phyloP scores from a whole-genome alignment of 2,797 vertebrate genomes.

The Loriculus beryllinus region DNA sequence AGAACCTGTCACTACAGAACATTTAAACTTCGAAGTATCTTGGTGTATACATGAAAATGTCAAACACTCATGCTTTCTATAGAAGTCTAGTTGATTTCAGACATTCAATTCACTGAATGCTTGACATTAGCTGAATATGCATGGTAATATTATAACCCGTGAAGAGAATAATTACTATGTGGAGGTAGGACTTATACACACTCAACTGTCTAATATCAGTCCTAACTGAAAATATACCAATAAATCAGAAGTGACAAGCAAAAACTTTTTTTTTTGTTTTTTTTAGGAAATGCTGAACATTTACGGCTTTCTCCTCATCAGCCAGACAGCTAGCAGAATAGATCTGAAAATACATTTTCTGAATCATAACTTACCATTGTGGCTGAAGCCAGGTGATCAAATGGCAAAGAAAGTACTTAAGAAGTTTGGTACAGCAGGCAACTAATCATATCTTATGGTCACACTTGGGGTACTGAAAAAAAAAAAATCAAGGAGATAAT shows the following conservation, averaged over 20 bases:
- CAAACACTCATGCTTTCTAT: not conserved
- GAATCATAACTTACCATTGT: constrained; percentile 71
- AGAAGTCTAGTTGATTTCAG: not conserved
- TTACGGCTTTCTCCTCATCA: not conserved
- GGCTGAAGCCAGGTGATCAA: constrained; percentile 34
- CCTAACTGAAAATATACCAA: not conserved
- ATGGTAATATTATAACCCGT: not conserved
- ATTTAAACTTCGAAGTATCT: not conserved
- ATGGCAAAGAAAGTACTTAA: constrained; percentile 36
- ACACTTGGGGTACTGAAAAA: constrained; percentile 9
- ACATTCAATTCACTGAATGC: not conserved
- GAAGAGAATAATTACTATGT: not conserved
- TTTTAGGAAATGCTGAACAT: not conserved
- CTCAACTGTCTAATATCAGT: not conserved
- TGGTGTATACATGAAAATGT: not conserved
- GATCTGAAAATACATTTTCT: not conserved
- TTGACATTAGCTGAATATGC: not conserved
- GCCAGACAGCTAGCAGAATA: not conserved
- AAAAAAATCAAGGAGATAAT: not conserved
- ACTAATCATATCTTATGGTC: constrained; percentile 46
- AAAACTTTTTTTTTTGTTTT: not conserved
- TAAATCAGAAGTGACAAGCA: not conserved
- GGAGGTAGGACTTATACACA: not conserved
- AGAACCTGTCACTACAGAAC: not conserved
- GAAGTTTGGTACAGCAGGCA: not conserved